phyloP scores from a whole-genome alignment of 2,797 vertebrate species.

The Dromococcyx pavoninus region DNA sequence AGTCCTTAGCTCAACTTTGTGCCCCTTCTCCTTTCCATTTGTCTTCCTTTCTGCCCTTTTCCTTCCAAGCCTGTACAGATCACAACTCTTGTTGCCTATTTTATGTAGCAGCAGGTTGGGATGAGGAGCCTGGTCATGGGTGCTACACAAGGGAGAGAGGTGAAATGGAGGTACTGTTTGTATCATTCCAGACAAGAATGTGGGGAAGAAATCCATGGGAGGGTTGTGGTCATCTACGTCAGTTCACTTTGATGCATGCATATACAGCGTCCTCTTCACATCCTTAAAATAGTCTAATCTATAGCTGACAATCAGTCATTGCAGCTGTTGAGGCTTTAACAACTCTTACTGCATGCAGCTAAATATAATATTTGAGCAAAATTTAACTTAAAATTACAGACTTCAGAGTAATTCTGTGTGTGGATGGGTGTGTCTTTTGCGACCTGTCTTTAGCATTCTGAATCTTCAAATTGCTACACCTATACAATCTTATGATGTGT shows the following conservation, averaged over 20 bases:
- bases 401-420: neutral
- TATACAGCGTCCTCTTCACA: neutral
- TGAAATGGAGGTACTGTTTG: rapidly evolving
- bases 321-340: neutral
- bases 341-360: neutral
- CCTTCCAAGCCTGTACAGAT: neutral
- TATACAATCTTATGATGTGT: neutral
- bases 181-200: neutral
- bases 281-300: neutral
- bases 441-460: neutral
- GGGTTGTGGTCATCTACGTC: neutral
- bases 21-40: neutral
- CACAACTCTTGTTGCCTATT: neutral
- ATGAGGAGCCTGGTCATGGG: neutral
- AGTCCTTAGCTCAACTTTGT: neutral
- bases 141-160: neutral
- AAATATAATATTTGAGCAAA: neutral
- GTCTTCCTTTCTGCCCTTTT: neutral
- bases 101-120: rapidly evolving
- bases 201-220: neutral
- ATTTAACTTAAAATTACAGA: neutral
- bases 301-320: neutral
- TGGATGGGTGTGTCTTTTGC: neutral
- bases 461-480: neutral
- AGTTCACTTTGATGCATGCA: neutral